These are phyloP conservation scores for Elysia chlorotica DNA, from an alignment of 1,140 invertebrate species.

Conservation along the genomic window DNA sequence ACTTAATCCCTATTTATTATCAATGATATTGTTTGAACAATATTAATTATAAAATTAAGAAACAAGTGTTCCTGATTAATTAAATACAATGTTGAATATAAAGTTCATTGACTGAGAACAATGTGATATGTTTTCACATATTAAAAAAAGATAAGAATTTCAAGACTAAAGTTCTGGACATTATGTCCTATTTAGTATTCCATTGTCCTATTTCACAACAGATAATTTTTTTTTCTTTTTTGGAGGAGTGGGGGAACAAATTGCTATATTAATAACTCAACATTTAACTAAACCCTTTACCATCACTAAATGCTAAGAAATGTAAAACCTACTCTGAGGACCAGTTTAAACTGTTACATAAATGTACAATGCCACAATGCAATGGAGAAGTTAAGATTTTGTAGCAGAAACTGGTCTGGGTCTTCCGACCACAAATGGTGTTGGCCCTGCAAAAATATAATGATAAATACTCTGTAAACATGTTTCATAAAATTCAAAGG, in stretches of 20 bases:
- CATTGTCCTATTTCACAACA: too few species aligned
- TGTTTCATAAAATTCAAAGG: too few species aligned
- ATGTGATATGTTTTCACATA: neutral
- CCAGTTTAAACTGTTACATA: neutral
- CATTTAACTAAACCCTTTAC: neutral
- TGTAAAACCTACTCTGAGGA: neutral
- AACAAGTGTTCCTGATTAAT: neutral
- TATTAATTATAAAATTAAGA: neutral
- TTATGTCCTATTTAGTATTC: too few species aligned
- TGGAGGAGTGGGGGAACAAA: neutral
- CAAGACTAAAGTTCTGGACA: too few species aligned
- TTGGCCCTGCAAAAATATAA: slow-evolving; percentile 9
- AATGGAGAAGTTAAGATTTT: neutral
- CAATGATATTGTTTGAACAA: neutral
- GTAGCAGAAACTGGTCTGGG: slow-evolving; percentile 9
- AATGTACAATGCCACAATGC: neutral
- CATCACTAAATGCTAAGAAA: neutral
- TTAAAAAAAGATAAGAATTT: neutral
- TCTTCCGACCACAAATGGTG: slow-evolving; percentile 19
- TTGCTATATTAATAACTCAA: neutral
- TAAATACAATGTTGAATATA: neutral
- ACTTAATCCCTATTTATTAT: neutral
- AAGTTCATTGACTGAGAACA: neutral
- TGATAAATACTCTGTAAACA: too few species aligned
- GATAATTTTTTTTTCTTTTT: neutral